Evolutionary conservation across 2,888 invertebrate genomes (phyloP).

Genomic region (Nephrotoma appendiculata): DNA sequence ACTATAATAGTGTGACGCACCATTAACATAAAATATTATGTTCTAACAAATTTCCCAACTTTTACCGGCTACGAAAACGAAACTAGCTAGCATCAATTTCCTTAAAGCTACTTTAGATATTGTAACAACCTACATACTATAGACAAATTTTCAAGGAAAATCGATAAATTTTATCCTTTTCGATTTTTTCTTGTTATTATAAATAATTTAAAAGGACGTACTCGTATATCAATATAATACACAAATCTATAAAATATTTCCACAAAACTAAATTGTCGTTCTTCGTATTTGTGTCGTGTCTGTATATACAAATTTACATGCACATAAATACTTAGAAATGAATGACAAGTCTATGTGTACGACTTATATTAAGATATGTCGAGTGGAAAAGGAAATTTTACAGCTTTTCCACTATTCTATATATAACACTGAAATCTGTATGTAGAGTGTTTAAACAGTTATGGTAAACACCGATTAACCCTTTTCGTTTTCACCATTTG

Average conservation of each 20-base stretch:
- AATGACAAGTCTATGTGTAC: background rate
- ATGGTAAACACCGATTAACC: background rate
- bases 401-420: background rate
- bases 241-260: background rate
- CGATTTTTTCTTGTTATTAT: background rate
- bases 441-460: background rate
- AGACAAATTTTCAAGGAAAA: background rate
- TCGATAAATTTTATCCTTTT: background rate
- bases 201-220: background rate
- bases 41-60: no score
- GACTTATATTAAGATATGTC: background rate
- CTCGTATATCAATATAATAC: background rate
- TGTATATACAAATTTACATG: background rate
- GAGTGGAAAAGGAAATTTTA: background rate
- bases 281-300: background rate
- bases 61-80: no score
- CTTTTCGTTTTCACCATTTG: background rate
- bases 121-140: no score
- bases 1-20: no score
- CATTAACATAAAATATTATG: no score
- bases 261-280: background rate
- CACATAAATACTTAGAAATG: background rate
- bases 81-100: no score
- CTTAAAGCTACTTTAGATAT: no score
- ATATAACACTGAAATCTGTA: background rate